Percentiles rank a stretch among this genome's conserved stretches.
These are phyloP conservation scores for Tinamus guttatus DNA, from an alignment of 2,113 vertebrate genomes.

Conservation along the genomic window DNA sequence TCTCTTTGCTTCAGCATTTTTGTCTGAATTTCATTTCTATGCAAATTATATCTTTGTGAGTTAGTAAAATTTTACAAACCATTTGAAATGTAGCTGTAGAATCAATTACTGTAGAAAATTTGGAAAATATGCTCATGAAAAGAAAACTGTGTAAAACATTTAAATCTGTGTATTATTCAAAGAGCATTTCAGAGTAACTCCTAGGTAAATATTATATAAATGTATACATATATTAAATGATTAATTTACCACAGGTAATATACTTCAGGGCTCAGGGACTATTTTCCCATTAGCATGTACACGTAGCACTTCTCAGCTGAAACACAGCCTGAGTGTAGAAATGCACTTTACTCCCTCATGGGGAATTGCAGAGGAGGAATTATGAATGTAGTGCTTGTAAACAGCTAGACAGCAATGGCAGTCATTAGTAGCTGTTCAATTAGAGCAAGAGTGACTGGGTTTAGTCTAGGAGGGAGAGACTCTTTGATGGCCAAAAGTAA, in stretches of 20 bases:
- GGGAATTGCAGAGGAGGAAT: not conserved
- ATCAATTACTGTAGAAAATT: slow-evolving; percentile 56
- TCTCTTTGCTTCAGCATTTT: slow-evolving; percentile 51
- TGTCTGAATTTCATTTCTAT: slow-evolving; percentile 68
- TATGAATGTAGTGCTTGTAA: not conserved
- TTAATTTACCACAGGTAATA: slow-evolving; percentile 65
- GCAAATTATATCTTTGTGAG: slow-evolving; percentile 67
- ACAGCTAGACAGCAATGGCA: not conserved
- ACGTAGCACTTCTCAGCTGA: not conserved
- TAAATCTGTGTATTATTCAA: slow-evolving; percentile 63
- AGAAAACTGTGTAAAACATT: slow-evolving; percentile 62
- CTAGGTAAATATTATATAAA: slow-evolving; percentile 56
- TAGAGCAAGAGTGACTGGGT: not conserved
- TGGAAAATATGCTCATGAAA: slow-evolving; percentile 55
- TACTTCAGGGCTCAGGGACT: slow-evolving; percentile 46
- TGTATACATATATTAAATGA: slow-evolving; percentile 64
- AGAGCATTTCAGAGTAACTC: slow-evolving; percentile 48
- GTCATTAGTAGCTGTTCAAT: not conserved
- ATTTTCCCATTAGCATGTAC: slow-evolving; percentile 54
- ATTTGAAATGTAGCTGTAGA: slow-evolving; percentile 55
- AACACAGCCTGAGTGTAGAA: slow-evolving; percentile 23
- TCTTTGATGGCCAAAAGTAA: not conserved
- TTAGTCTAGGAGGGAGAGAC: not conserved
- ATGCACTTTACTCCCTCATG: not conserved
- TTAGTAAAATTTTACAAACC: slow-evolving; percentile 66